Base-by-base conservation (phyloP, 2,113 vertebrate genomes). In the Indicator maculatus region DNA sequence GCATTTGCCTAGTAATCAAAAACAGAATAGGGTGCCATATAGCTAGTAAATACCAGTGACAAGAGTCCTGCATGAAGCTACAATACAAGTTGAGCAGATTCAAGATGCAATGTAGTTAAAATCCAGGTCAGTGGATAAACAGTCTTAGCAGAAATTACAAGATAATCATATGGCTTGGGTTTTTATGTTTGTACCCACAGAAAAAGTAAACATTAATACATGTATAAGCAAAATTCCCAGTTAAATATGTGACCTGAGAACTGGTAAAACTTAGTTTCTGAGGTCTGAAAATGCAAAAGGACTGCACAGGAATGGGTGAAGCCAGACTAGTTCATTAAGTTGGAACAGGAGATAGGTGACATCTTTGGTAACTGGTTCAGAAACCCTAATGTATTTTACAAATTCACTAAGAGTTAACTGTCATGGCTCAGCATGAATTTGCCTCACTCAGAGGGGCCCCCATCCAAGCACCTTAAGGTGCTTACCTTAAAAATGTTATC, bases 81-180 rank as follows among this genome's bases (percentile, higher is more conserved):
- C 15, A 75, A 20, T 38, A 74, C 5, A 56, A n/a, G 23, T 72
- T 44, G 16, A 58, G 5, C 45, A 72, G 16, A 36, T 65, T 75
- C 11, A 45, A 45, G 5, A 36, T 38, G 27, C 47, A 44, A 86
- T 26, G 8, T 41, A 75, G 27, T 50, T 84, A 73, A 83, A 80
- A 88, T 61, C 8, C 44, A 65, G 18, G 18, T 27, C 39, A 72
- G 16, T 71, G 27, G 23, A 28, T 91, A 90, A 50, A 13, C 15
- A 90, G 8, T 70, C 53, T 18, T 64, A 50, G 18, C 27, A 61
- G 63, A 93, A 90, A 47, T 56, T 38, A 28, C 10, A 88, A 88
- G 16, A 72, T 69, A 3, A 69, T 6, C 0, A 30, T 9, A 39
- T 27, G 64, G 1, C 26, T 79, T 75, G 2, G 9, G 5, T 1